Conservation (phyloP, 2,888 invertebrate genomes). For the Troides oblongomaculatus region DNA sequence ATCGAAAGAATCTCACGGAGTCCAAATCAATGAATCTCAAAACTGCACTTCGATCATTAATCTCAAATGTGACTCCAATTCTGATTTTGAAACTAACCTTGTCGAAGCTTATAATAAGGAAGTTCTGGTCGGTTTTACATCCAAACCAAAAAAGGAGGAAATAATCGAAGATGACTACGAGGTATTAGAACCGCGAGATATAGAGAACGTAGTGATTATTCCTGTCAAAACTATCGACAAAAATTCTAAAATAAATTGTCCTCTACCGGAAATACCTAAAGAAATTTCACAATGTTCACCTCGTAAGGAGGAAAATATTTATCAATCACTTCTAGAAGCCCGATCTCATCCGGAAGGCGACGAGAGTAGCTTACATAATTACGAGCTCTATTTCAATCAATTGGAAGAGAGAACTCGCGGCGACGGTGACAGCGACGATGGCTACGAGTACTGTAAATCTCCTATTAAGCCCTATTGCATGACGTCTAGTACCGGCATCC, state of each 20-base stretch:
- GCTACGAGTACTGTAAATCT: slow-evolving; percentile 75
- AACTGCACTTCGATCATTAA: slow-evolving; percentile 28
- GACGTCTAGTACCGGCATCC: slow-evolving; percentile 67
- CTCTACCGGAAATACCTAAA: slow-evolving; percentile 74
- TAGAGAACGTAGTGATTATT: slow-evolving; percentile 59
- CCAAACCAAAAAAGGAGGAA: slow-evolving; percentile 51
- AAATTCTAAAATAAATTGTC: slow-evolving; percentile 70
- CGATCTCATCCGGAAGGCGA: slow-evolving; percentile 74
- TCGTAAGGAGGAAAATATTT: slow-evolving; percentile 59
- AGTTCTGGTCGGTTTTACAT: slow-evolving; percentile 59
- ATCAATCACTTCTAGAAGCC: slow-evolving; percentile 72
- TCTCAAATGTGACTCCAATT: slow-evolving; percentile 46
- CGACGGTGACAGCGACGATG: slow-evolving; percentile 73
- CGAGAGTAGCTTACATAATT: slow-evolving; percentile 75
- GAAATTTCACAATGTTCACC: slow-evolving; percentile 29
- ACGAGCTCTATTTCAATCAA: slow-evolving; percentile 71
- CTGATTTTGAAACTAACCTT: slow-evolving; percentile 70
- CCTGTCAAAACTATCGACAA: slow-evolving; percentile 58
- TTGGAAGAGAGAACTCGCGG: slow-evolving; percentile 70
- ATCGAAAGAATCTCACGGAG: slow-evolving; percentile 38
- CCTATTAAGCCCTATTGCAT: slow-evolving; percentile 69
- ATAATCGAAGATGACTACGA: slow-evolving; percentile 71
- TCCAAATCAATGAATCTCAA: slow-evolving; percentile 50
- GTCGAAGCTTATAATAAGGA: slow-evolving; percentile 72
- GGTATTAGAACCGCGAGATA: slow-evolving; percentile 63